phyloP scores from a whole-genome alignment of 1,140 invertebrate genomes.

The Probaryconus sp. region DNA sequence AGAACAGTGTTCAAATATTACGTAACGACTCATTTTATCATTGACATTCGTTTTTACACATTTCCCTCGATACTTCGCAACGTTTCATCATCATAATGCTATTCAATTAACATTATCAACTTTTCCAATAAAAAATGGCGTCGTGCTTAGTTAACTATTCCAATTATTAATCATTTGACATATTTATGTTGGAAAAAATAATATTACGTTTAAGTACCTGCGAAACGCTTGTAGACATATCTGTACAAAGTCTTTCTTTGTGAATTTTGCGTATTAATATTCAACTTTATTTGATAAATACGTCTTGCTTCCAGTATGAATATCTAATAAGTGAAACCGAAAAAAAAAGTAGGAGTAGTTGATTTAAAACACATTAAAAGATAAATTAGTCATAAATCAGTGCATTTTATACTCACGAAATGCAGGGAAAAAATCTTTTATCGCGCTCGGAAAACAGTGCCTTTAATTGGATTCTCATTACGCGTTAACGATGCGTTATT shows the following conservation, averaged over 20 bases:
- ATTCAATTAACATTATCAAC: slow-evolving; percentile 61
- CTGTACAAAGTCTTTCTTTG: slow-evolving; percentile 51
- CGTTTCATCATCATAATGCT: slow-evolving; percentile 57
- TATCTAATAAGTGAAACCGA: slow-evolving; percentile 32
- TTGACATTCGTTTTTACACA: slow-evolving; percentile 59
- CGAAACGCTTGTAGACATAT: slow-evolving; percentile 47
- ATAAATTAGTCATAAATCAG: slow-evolving; percentile 56
- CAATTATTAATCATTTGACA: slow-evolving; percentile 61
- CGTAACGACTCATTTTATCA: slow-evolving; percentile 57
- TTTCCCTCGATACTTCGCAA: slow-evolving; percentile 21
- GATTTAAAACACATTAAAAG: slow-evolving; percentile 56
- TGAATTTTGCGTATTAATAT: slow-evolving; percentile 58
- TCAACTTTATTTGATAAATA: slow-evolving; percentile 48
- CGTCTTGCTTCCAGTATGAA: slow-evolving; percentile 13
- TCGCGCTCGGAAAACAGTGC: slow-evolving; percentile 42
- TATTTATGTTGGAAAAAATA: slow-evolving; percentile 52
- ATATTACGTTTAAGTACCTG: slow-evolving; percentile 1
- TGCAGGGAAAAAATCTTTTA: slow-evolving; percentile 39
- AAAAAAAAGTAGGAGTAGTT: slow-evolving; percentile 30
- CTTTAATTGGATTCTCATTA: slow-evolving; percentile 50
- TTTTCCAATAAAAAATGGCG: slow-evolving; percentile 52
- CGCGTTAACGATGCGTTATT: slow-evolving; percentile 34
- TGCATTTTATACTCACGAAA: slow-evolving; percentile 47
- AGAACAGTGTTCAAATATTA: slow-evolving; percentile 53
- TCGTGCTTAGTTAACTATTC: slow-evolving; percentile 57